phyloP scores from a whole-genome alignment of 2,113 vertebrate species.

The Scophthalmus maximus region DNA sequence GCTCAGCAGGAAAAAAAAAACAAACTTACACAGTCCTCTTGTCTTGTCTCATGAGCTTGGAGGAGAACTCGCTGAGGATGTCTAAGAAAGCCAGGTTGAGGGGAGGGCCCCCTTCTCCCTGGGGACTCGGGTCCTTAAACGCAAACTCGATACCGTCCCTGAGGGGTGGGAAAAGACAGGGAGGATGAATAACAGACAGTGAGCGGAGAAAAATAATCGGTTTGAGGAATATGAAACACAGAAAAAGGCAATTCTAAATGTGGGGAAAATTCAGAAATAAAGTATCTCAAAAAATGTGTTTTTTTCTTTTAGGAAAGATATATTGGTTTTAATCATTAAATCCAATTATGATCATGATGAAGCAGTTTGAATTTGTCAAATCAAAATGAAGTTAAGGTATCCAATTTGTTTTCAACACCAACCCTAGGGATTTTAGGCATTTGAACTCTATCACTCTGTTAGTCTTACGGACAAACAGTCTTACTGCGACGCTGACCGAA shows the following conservation, averaged over 20 bases:
- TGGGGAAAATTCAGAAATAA: neutral
- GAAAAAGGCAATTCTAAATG: neutral
- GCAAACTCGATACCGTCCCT: slow-evolving; percentile 99
- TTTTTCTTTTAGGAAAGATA: no score
- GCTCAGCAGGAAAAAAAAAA: neutral
- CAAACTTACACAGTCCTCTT: slow-evolving; percentile 98
- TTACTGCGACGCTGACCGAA: no score
- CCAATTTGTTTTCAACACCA: no score
- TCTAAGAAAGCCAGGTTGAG: slow-evolving; percentile 97
- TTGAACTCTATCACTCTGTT: no score
- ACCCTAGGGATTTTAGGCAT: no score
- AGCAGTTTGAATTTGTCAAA: no score
- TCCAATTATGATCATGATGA: no score
- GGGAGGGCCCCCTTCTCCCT: slow-evolving; percentile 95
- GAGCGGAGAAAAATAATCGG: neutral
- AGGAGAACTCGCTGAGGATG: slow-evolving; percentile 98
- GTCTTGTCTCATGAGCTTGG: slow-evolving; percentile 98
- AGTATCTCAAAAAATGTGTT: no score
- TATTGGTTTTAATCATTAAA: no score
- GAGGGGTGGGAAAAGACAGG: slow-evolving; percentile 26
- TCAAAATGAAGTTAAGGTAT: no score
- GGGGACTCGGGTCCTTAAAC: slow-evolving; percentile 98
- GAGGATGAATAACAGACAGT: slow-evolving; percentile 8
- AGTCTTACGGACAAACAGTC: no score
- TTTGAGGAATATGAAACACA: neutral